phyloP scores from a whole-genome alignment of 2,888 invertebrate genomes.

The Hipparchia semele region DNA sequence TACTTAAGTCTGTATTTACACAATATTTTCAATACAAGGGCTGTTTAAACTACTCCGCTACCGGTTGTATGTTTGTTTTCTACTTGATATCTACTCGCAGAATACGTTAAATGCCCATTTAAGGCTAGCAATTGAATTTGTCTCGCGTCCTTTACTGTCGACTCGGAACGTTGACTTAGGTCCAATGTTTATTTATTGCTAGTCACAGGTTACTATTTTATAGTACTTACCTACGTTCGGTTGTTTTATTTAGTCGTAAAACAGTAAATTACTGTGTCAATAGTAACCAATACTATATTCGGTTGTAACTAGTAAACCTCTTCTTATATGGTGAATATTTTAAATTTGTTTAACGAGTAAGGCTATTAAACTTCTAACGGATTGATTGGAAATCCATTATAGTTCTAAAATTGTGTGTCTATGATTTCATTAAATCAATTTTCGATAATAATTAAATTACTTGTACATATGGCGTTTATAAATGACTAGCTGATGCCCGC shows the following conservation, averaged over 20 bases:
- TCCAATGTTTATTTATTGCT: slow-evolving; percentile 15
- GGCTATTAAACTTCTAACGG: too few species aligned
- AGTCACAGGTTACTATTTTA: not conserved
- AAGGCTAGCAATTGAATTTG: slow-evolving; percentile 15
- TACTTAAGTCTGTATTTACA: not conserved
- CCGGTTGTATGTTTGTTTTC: slow-evolving; percentile 12
- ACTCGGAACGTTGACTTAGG: slow-evolving; percentile 11
- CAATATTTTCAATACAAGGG: not conserved
- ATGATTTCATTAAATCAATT: too few species aligned
- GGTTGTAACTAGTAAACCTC: not conserved
- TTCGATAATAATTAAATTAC: too few species aligned
- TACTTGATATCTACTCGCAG: slow-evolving; percentile 6
- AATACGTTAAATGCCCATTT: slow-evolving; percentile 11
- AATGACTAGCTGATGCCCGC: too few species aligned
- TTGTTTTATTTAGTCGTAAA: not conserved
- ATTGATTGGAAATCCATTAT: too few species aligned
- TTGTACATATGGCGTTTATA: too few species aligned
- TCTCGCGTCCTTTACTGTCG: slow-evolving; percentile 12
- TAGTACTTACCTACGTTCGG: not conserved
- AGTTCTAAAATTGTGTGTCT: too few species aligned
- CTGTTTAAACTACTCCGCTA: not conserved
- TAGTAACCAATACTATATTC: not conserved
- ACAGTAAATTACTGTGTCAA: not conserved
- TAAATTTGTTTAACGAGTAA: not conserved
- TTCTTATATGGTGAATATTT: not conserved